Base-by-base conservation (phyloP, 2,113 vertebrate genomes). In the Corythoichthys haematopterus region DNA sequence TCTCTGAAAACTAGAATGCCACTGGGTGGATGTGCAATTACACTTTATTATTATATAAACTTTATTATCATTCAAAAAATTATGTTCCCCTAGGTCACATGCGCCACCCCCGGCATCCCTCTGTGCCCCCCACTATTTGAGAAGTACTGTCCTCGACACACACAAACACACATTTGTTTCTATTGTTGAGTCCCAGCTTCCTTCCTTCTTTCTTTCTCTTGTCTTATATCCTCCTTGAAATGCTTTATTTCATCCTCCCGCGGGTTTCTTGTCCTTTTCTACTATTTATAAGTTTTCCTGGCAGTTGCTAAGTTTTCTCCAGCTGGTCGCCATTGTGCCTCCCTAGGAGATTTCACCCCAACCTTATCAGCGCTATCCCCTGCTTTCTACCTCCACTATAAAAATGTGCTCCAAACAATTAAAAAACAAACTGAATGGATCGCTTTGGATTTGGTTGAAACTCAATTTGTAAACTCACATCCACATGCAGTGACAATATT, bases 271-370 rank as follows among this genome's bases (percentile, higher is more conserved):
- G n/a, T 80, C 72, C 69, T 72, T 61, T 60, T 80, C 55, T 65
- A 82, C 78, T 79, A 80, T 77, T 71, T 82, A 65, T 78, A 87
- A 80, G 70, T 56, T 80, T 88, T 75, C 71, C 79, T 85, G 78
- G 85, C 78, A 78, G 68, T 66, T 82, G 61, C 77, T 77, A 81
- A 81, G 81, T 68, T 77, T 79, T 81, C 81, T 81, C 79, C 86
- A 87, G 86, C 82, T 89, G 86, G 81, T 86, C 82, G 69, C 79
- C 78, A 87, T 86, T 87, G 75, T 84, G 80, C 20, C 66, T 84
- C 64, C 48, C 66, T 50, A 20, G 69, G 69, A 80, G 63, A 77
- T 78, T 75, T 70, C 68, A 76, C 66, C 78, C 73, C 53, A 15
- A 2, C 3, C n/a, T 57, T 65, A 70, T 73, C 71, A 70, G 50